Conservation (phyloP, 2,888 invertebrate genomes). For the Leucania comma region DNA sequence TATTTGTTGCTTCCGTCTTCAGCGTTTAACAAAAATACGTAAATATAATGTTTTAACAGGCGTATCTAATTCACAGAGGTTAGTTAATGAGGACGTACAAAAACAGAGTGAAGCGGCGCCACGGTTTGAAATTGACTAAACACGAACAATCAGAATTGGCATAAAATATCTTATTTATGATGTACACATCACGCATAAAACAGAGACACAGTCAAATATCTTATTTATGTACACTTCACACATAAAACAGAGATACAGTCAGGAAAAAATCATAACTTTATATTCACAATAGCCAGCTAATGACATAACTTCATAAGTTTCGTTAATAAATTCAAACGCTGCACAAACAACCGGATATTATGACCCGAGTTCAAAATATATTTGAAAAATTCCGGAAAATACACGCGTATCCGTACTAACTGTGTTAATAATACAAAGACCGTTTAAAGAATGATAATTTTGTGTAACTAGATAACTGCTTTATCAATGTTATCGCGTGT, state of each 20-base stretch:
- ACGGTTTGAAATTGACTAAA: slow-evolving; percentile 41
- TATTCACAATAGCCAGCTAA: slow-evolving; percentile 5
- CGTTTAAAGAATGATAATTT: slow-evolving; percentile 39
- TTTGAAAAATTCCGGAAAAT: slow-evolving; percentile 19
- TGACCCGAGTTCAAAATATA: slow-evolving; percentile 1
- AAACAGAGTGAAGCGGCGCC: slow-evolving; percentile 42
- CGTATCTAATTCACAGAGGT: slow-evolving; percentile 32
- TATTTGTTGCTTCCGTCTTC: slow-evolving; percentile 1
- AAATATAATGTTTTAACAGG: not conserved
- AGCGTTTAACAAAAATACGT: slow-evolving; percentile 11
- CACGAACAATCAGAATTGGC: slow-evolving; percentile 44
- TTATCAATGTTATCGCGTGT: slow-evolving; percentile 48
- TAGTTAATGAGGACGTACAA: slow-evolving; percentile 35
- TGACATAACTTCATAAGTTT: slow-evolving; percentile 9
- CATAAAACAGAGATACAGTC: not conserved
- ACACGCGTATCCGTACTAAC: not conserved
- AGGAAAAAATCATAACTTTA: not conserved
- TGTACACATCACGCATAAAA: slow-evolving; percentile 3
- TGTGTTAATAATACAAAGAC: slow-evolving; percentile 28
- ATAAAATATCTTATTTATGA: slow-evolving; percentile 26
- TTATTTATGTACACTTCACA: slow-evolving; percentile 19
- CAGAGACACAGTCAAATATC: slow-evolving; percentile 7
- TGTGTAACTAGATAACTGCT: slow-evolving; percentile 45
- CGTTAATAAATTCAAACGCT: not conserved
- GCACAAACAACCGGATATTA: slow-evolving; percentile 8